Evolutionary conservation across 1,140 invertebrate genomes (phyloP).

Genomic region (Caenorhabditis latens): DNA sequence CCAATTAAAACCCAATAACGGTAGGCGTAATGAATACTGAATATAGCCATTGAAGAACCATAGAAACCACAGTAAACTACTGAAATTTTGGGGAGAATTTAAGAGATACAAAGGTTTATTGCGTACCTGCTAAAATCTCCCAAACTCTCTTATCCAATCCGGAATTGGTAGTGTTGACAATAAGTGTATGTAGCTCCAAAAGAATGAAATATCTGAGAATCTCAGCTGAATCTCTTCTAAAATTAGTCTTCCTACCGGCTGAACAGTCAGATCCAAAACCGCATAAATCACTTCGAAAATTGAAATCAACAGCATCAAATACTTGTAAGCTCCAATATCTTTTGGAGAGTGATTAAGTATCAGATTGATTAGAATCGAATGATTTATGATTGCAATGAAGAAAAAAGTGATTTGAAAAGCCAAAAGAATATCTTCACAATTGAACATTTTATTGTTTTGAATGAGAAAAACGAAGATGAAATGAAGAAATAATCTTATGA

Average conservation of each 20-base stretch:
- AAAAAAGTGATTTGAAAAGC: not conserved
- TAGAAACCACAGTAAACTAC: conserved; percentile 24
- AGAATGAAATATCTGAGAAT: conserved; percentile 12
- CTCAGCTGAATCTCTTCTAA: not conserved
- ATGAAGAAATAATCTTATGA: not conserved
- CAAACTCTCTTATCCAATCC: not conserved
- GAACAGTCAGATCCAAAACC: not conserved
- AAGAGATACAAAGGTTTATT: not conserved
- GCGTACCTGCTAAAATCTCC: not conserved
- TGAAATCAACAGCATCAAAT: not conserved
- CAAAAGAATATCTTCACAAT: not conserved
- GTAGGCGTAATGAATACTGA: not conserved
- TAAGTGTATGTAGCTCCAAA: not conserved
- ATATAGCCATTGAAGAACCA: conserved; percentile 18
- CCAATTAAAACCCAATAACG: conserved; percentile 4
- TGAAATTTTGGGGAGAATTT: not conserved
- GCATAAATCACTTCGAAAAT: conserved; percentile 17
- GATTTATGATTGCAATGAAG: not conserved
- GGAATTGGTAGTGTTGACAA: not conserved
- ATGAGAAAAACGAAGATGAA: not conserved
- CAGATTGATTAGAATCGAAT: not conserved
- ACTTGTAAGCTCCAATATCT: not conserved
- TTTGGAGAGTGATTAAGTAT: conserved; percentile 2
- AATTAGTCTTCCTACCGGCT: not conserved
- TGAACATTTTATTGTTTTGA: not conserved